Base-by-base conservation (phyloP, 1,140 invertebrate genomes). In the Choristoneura fumiferana region DNA sequence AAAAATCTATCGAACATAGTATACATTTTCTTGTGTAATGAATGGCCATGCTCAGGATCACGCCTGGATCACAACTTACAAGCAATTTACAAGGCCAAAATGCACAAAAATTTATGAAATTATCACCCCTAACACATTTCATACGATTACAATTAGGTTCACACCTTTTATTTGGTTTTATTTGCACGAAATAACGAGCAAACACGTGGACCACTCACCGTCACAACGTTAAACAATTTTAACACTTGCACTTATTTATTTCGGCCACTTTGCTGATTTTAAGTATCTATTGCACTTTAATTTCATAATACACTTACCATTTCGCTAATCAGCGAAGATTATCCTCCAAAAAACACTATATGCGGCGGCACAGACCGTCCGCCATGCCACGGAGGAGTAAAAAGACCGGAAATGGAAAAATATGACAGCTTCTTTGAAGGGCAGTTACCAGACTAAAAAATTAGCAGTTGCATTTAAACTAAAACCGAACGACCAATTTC, bases 301-400 rank as follows among this genome's bases (percentile, higher is more conserved):
- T 54, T 49, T 18, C 22, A 14, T 52, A 54, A 29, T 56, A 54
- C 55, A 87, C 88, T 87, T 85, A 90, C 88, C 88, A 90, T 90
- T 86, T 89, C 88, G 88, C 88, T 87, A 66, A 62, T 71, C 45
- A 84, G 85, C 86, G 85, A 89, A 81, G 73, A 70, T 78, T 78
- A 79, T 84, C 72, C 85, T 87, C 84, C 78, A 67, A 84, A 82
- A 84, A 80, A 84, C 87, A 87, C 82, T 79, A 86, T 71, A 60
- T 65, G 71, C 80, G 83, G 82, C 68, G 84, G 83, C 81, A 75
- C 73, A 79, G 80, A 90, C 86, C 85, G 88, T 89, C 88, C 86
- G 84, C 86, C 88, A 89, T 89, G 86, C 86, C 86, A 88, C 86
- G 88, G 80, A 90, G 85, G 76, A 87, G 66, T 89, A 77, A 88